Evolutionary conservation across 2,797 vertebrate genomes (phyloP).

Genomic region (Falco naumanni): DNA sequence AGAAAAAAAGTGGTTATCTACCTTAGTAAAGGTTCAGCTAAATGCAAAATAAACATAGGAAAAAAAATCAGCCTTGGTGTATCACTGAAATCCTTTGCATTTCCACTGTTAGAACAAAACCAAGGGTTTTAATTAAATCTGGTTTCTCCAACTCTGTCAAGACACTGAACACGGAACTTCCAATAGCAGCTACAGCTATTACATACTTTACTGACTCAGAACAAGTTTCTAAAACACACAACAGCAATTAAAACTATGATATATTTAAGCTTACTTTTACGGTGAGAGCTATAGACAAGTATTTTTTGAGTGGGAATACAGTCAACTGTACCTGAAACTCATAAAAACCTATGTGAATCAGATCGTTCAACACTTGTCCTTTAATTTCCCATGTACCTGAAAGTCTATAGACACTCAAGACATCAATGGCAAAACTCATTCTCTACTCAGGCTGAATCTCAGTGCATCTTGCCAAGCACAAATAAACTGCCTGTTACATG

Average conservation of each 20-base stretch:
- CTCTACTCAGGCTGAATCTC: neutral
- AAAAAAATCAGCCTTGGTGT: neutral
- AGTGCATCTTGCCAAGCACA: neutral
- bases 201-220: neutral
- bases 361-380: neutral
- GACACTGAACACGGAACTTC: neutral
- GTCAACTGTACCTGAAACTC: neutral
- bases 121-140: neutral
- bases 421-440: neutral
- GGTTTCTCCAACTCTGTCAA: neutral
- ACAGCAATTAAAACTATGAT: neutral
- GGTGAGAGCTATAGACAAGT: neutral
- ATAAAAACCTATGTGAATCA: neutral
- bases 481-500: neutral
- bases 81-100: neutral
- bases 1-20: neutral
- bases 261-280: neutral
- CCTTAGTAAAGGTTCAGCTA: neutral
- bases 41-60: neutral
- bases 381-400: neutral
- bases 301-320: neutral
- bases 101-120: neutral
- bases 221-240: neutral
- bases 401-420: neutral
- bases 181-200: neutral